A percentile compares a stretch with the other conserved stretches of the same genome.
These are phyloP conservation scores for Agrilus cyanescens DNA, from an alignment of 2,888 invertebrate genomes.

Conservation along the genomic window DNA sequence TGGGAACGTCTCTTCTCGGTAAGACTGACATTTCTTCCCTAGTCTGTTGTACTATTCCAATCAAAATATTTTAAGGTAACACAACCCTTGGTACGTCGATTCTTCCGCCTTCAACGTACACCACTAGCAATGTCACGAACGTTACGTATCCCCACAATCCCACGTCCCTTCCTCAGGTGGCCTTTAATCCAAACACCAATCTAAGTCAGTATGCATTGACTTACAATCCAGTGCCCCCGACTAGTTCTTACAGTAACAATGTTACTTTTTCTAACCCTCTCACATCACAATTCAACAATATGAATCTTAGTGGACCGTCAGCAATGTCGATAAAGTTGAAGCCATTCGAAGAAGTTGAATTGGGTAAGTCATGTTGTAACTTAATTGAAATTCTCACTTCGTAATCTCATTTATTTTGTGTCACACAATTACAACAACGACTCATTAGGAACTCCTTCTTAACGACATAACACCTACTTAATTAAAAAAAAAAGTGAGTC, in stretches of 20 bases:
- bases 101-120: conserved; percentile 42
- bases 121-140: conserved; percentile 37
- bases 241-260: conserved; percentile 33
- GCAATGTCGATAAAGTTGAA: conserved; percentile 56
- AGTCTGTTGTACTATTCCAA: conserved; percentile 24
- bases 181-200: conserved; percentile 35
- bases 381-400: too few relatives aligned
- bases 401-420: too few relatives aligned
- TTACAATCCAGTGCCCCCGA: conserved; percentile 27
- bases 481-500: too few relatives aligned
- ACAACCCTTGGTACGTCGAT: conserved; percentile 39
- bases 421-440: too few relatives aligned
- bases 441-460: too few relatives aligned
- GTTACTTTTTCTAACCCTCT: conserved; percentile 56
- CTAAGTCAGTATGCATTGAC: conserved; percentile 39
- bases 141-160: conserved; percentile 40
- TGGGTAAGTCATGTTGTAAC: conserved; percentile 33
- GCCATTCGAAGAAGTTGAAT: conserved; percentile 60
- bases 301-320: conserved; percentile 34
- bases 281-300: conserved; percentile 44
- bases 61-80: conserved; percentile 20
- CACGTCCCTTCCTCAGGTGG: conserved; percentile 31
- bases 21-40: conserved; percentile 6
- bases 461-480: too few relatives aligned
- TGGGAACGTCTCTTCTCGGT: conserved; percentile 10